Conservation (phyloP, 2,797 vertebrate genomes). For the Neoniphon sammara region DNA sequence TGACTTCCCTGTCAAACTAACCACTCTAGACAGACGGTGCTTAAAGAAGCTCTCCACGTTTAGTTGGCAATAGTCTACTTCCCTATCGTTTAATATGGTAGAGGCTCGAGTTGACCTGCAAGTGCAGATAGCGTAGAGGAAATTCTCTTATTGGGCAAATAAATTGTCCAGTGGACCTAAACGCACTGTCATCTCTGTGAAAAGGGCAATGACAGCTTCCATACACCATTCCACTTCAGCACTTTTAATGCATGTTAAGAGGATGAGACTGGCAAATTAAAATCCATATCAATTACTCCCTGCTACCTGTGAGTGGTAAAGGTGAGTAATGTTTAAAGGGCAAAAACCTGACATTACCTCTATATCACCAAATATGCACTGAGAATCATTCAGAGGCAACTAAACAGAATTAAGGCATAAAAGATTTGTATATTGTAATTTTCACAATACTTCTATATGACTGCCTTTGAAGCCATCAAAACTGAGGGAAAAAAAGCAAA, state of each 20-base stretch:
- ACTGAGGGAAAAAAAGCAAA: neutral
- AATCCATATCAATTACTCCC: conserved; percentile 74
- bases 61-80: conserved; percentile 22
- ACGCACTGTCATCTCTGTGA: conserved; percentile 51
- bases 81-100: conserved; percentile 38
- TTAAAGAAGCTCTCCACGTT: conserved; percentile 33
- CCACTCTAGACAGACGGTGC: conserved; percentile 41
- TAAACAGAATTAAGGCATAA: conserved; percentile 23
- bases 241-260: conserved; percentile 73
- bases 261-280: conserved; percentile 67
- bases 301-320: conserved; percentile 57
- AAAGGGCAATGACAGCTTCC: conserved; percentile 67
- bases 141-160: conserved; percentile 61
- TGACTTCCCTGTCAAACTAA: conserved; percentile 58
- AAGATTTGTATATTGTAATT: conserved; percentile 30
- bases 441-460: neutral
- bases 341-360: conserved; percentile 60
- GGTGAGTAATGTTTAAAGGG: conserved; percentile 51
- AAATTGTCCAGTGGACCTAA: conserved; percentile 59
- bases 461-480: conserved; percentile 12
- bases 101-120: conserved; percentile 43
- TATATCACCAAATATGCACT: conserved; percentile 65
- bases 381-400: conserved; percentile 39
- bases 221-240: conserved; percentile 65
- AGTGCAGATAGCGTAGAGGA: conserved; percentile 46